These are phyloP conservation scores for Scyliorhinus canicula DNA, from an alignment of 2,797 vertebrate genomes.

Conservation along the genomic window DNA sequence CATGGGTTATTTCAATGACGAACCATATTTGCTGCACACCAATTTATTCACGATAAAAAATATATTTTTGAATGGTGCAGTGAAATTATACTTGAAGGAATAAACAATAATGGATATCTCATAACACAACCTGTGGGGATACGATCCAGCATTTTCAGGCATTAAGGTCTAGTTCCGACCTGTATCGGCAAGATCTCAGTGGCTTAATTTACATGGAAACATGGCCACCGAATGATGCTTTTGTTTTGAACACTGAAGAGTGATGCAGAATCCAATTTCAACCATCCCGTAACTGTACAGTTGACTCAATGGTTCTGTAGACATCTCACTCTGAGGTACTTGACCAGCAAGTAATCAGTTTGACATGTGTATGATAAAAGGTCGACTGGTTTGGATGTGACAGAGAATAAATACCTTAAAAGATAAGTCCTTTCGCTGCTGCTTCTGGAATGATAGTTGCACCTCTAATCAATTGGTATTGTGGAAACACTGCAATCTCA, in stretches of 20 bases:
- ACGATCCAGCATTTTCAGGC: background rate
- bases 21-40: background rate
- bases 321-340: background rate
- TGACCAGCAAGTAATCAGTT: constrained; percentile 13
- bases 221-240: background rate
- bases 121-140: background rate
- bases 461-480: background rate
- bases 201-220: background rate
- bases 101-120: background rate
- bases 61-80: background rate
- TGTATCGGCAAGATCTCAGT: background rate
- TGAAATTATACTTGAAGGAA: background rate
- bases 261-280: background rate
- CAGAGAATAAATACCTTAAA: background rate
- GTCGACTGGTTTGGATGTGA: background rate
- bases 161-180: background rate
- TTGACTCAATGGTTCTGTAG: background rate
- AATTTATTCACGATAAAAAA: background rate
- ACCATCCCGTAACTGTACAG: background rate
- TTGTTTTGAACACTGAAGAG: background rate
- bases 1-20: background rate
- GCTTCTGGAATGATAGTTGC: background rate
- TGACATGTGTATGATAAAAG: background rate
- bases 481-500: background rate
- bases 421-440: background rate